A percentile compares a stretch with the other conserved stretches of the same genome.
phyloP scores from a whole-genome alignment of 1,140 invertebrate genomes.

The Ceratoteleas bidentatus region DNA sequence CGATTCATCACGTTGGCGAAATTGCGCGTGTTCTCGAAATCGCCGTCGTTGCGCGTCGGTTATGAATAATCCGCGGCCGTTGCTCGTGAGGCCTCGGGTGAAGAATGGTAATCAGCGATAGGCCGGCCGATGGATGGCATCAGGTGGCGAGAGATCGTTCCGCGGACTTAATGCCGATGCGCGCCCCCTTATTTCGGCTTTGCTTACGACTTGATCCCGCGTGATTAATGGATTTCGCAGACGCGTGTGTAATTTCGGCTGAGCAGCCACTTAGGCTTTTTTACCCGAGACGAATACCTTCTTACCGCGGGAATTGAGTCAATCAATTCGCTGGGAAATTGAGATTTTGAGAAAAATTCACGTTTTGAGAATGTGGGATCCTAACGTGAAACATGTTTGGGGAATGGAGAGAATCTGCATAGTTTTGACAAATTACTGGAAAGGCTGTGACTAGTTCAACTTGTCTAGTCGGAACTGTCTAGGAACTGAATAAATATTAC shows the following conservation, averaged over 20 bases:
- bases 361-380: too few relatives aligned
- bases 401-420: too few relatives aligned
- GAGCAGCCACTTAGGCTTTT: constrained; percentile 39
- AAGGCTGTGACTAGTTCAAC: too few relatives aligned
- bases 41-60: constrained; percentile 39
- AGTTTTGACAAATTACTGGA: too few relatives aligned
- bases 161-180: constrained; percentile 56
- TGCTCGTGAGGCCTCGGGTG: constrained; percentile 65
- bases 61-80: constrained; percentile 76
- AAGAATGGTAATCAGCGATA: constrained; percentile 72
- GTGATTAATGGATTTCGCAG: constrained; percentile 65
- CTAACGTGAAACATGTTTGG: too few relatives aligned
- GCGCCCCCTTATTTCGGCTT: constrained; percentile 51
- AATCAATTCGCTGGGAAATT: background rate
- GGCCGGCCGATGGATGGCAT: constrained; percentile 72
- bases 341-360: too few relatives aligned
- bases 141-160: constrained; percentile 72
- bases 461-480: too few relatives aligned
- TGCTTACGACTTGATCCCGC: constrained; percentile 56
- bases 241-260: constrained; percentile 57
- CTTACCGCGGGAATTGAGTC: background rate
- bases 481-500: too few relatives aligned
- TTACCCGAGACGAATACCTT: constrained; percentile 1
- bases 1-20: constrained; percentile 43
- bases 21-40: constrained; percentile 45